Evolutionary conservation across 1,140 invertebrate genomes (phyloP).

Genomic region (Leptinotarsa lineolata): DNA sequence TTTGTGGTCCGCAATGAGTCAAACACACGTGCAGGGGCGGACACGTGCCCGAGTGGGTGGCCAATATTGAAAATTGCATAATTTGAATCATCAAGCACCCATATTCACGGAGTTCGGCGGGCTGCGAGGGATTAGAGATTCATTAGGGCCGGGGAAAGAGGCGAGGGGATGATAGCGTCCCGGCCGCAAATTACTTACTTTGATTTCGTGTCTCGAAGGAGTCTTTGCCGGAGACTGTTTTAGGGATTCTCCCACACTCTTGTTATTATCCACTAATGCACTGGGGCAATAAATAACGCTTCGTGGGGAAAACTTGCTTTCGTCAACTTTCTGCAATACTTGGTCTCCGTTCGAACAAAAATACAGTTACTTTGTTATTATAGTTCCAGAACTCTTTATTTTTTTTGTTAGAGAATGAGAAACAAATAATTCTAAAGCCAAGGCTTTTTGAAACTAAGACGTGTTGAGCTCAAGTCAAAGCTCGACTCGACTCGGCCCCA

Average conservation of each 20-base stretch:
- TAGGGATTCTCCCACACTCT: slow-evolving; percentile 1
- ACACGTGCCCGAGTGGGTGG: slow-evolving; percentile 57
- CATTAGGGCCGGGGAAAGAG: slow-evolving; percentile 41
- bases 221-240: not conserved
- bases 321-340: no score
- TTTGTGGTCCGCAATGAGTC: slow-evolving; percentile 57
- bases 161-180: slow-evolving; percentile 15
- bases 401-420: no score
- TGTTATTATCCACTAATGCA: slow-evolving; percentile 1
- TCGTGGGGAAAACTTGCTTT: not conserved
- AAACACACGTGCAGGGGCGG: slow-evolving; percentile 57
- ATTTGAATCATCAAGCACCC: slow-evolving; percentile 57
- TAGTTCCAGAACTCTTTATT: no score
- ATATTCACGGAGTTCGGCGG: slow-evolving; percentile 35
- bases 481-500: no score
- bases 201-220: slow-evolving; percentile 15
- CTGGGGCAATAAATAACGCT: not conserved
- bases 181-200: slow-evolving; percentile 26
- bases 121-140: slow-evolving; percentile 50
- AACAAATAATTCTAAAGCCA: no score
- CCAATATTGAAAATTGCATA: slow-evolving; percentile 60
- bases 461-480: no score
- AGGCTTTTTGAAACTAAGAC: no score
- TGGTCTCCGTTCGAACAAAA: no score
- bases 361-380: no score